Evolutionary conservation across 2,797 vertebrate species (phyloP), one percentile per base, ranked within the genome.

Genomic region (Triplophysa yarkandensis): DNA sequence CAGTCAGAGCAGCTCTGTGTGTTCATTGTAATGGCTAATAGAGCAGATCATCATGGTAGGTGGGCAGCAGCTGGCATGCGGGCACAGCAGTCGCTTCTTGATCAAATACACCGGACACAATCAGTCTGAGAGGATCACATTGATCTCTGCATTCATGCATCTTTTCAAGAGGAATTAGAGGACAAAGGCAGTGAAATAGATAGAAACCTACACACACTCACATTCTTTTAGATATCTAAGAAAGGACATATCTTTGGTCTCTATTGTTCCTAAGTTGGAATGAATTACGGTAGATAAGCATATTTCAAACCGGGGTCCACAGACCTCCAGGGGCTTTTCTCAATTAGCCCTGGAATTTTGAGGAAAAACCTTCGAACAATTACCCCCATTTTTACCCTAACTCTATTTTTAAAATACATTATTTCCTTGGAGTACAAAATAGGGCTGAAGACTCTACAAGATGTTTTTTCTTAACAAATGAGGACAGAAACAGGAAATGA

Each of bases 11-110:
- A 17, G 55, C 55, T 58, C 8, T 32, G 28, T 34, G 54, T 57
- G 55, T 19, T 34, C 55, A 58, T 58, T 58, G 55, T n/a, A 62
- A 62, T 39, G 44, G 30, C 69, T 28, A 32, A 72, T 41, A 41
- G 70, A 72, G 46, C 46, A 54, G 32, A 44, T 72, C 46, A 2
- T 41, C 46, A 28, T 72, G 25, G 70, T 71, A 50, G 57, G 69
- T 64, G 70, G 60, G 70, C 34, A 64, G 46, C 70, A 63, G 70
- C 70, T 72, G 70, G 70, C 46, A 72, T n/a, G 54, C 8, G 46
- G 61, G 60, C 70, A 72, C 70, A 72, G 46, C 70, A 72, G 70
- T 72, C 62, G n/a, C 62, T 61, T 63, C 34, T 72, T 48, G 60
- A 72, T 72, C 60, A 64, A 72, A 63, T 48, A 54, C 60, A 64